A percentile compares a stretch with the other conserved stretches of the same genome.
Conservation (phyloP, 2,888 invertebrate species). For the Chesias legatella region DNA sequence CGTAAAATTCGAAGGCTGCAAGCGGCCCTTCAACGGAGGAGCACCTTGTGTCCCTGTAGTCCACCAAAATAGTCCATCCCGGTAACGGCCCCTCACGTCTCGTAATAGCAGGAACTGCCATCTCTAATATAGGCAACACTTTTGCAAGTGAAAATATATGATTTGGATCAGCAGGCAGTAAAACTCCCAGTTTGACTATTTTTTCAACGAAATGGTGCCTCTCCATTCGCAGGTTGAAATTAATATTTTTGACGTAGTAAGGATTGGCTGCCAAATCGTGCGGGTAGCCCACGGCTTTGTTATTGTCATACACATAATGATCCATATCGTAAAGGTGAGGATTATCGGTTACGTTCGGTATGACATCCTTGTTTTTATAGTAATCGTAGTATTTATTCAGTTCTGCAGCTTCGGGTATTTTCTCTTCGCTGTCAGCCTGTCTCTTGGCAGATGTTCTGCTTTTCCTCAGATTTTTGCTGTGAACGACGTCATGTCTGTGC, state of each 20-base stretch:
- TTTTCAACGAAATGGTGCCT: conserved; percentile 61
- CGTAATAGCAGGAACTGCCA: conserved; percentile 84
- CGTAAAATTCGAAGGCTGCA: conserved; percentile 88
- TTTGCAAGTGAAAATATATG: conserved; percentile 83
- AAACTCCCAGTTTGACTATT: conserved; percentile 82
- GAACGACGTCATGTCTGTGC: conserved; percentile 39
- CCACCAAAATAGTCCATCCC: conserved; percentile 84
- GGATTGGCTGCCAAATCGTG: conserved; percentile 59
- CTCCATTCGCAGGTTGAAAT: conserved; percentile 61
- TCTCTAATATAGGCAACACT: conserved; percentile 85
- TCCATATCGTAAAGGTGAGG: conserved; percentile 35
- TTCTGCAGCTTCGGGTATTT: conserved; percentile 47
- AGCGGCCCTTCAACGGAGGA: conserved; percentile 89
- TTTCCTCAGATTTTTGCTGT: conserved; percentile 41
- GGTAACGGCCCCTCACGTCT: conserved; percentile 81
- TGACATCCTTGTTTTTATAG: conserved; percentile 49
- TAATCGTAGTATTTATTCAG: conserved; percentile 54
- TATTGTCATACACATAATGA: conserved; percentile 45
- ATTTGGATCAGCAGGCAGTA: conserved; percentile 81
- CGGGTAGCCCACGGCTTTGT: conserved; percentile 57
- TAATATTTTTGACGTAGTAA: conserved; percentile 64
- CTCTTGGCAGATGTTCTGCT: conserved; percentile 43
- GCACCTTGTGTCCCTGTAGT: conserved; percentile 86
- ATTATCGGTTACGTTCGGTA: conserved; percentile 46
- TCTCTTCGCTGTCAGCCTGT: conserved; percentile 46